A percentile compares a stretch with the other conserved stretches of the same genome.
Evolutionary conservation across 2,797 vertebrate genomes (phyloP).

Genomic region (Micropoecilia bifurca): DNA sequence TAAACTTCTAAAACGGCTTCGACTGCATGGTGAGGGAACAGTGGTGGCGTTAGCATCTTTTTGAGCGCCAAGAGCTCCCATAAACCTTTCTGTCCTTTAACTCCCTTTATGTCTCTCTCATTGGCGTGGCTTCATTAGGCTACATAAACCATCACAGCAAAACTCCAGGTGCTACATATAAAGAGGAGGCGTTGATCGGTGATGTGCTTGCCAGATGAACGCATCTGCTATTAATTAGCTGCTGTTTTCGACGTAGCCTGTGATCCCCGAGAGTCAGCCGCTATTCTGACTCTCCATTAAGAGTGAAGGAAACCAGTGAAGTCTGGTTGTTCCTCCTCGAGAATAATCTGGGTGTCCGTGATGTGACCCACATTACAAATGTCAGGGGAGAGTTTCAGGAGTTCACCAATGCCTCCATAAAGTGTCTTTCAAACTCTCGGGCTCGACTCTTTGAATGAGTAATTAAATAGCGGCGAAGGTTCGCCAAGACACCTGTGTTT

Average conservation of each 20-base stretch:
- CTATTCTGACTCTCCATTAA: constrained; percentile 62
- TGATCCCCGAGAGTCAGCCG: constrained; percentile 53
- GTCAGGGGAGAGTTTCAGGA: constrained; percentile 55
- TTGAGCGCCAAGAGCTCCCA: constrained; percentile 7
- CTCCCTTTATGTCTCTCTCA: constrained; percentile 12
- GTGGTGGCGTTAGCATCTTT: constrained; percentile 28
- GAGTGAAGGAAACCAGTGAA: constrained; percentile 62
- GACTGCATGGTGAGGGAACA: constrained; percentile 14
- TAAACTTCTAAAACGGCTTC: neutral
- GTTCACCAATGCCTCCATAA: constrained; percentile 38
- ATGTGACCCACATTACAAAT: constrained; percentile 63
- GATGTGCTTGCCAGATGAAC: constrained; percentile 59
- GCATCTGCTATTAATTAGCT: constrained; percentile 68
- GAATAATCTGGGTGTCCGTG: constrained; percentile 69
- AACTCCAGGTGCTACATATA: constrained; percentile 36
- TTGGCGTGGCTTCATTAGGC: constrained; percentile 32
- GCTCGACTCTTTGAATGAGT: constrained; percentile 56
- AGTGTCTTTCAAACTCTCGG: constrained; percentile 35
- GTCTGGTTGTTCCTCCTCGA: constrained; percentile 9
- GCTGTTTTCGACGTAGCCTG: constrained; percentile 51
- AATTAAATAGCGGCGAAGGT: constrained; percentile 48
- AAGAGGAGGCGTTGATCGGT: constrained; percentile 41
- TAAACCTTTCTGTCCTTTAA: constrained; percentile 31
- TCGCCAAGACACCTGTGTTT: constrained; percentile 62
- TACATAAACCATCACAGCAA: constrained; percentile 39